A percentile compares a stretch with the other conserved stretches of the same genome.
phyloP scores from a whole-genome alignment of 2,888 invertebrate species.

The Halictus quadricinctus region DNA sequence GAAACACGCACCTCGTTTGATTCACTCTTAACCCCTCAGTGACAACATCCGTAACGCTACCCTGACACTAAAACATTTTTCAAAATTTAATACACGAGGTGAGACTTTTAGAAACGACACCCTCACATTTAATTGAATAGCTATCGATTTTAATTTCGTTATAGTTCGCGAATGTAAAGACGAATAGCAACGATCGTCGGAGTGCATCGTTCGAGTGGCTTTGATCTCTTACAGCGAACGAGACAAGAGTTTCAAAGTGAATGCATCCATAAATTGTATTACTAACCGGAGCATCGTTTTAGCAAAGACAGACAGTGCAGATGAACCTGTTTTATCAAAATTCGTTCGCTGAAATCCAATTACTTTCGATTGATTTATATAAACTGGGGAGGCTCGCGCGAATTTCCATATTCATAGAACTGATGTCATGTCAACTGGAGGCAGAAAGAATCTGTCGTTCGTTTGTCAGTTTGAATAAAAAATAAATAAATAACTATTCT shows the following conservation, averaged over 20 bases:
- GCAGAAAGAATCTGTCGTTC: not conserved
- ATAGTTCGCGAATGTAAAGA: not conserved
- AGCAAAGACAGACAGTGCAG: not conserved
- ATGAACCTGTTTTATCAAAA: not conserved
- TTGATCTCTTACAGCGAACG: not conserved
- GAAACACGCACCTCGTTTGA: not conserved
- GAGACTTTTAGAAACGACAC: too few relatives aligned
- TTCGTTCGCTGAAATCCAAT: not conserved
- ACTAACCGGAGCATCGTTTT: not conserved
- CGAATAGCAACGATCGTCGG: not conserved
- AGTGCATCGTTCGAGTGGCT: not conserved
- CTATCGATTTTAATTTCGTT: not conserved
- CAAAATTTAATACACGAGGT: too few relatives aligned
- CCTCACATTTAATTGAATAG: not conserved
- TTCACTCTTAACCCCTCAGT: not conserved
- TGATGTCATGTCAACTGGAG: not conserved
- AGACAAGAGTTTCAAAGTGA: not conserved
- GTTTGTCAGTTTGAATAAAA: not conserved
- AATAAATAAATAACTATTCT: not conserved
- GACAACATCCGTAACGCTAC: too few relatives aligned
- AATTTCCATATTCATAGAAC: not conserved
- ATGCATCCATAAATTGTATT: slow-evolving; percentile 1
- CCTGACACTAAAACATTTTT: too few relatives aligned
- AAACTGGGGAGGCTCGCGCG: too few relatives aligned
- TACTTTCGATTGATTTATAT: not conserved